A percentile compares a stretch with the other conserved stretches of the same genome.
Conservation (phyloP, 30 jellyfish, hydroid and myxozoan genomes). For the Chrysaora quinquecirrha region DNA sequence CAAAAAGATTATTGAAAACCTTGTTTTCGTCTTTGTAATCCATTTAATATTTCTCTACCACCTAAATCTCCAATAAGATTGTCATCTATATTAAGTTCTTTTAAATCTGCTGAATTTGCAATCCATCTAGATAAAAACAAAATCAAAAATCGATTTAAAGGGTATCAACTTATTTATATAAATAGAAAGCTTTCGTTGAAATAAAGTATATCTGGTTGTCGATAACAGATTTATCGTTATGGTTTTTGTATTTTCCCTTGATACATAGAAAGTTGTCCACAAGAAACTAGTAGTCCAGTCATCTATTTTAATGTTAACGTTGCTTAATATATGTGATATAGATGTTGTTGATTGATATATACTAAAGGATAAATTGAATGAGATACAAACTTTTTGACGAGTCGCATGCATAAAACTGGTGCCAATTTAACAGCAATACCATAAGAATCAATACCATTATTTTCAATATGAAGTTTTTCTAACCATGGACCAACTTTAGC, state of each 20-base stretch:
- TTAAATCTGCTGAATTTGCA: slow-evolving; percentile 64
- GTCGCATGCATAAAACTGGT: slow-evolving; percentile 75
- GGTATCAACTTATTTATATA: no score
- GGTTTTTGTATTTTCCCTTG: no score
- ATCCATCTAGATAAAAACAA: slow-evolving; percentile 84
- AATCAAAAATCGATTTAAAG: no score
- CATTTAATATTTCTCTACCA: slow-evolving; percentile 76
- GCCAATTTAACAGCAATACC: slow-evolving; percentile 57
- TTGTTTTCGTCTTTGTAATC: slow-evolving; percentile 65
- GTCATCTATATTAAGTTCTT: slow-evolving; percentile 74
- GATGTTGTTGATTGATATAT: no score
- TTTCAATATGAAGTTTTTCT: slow-evolving; percentile 55
- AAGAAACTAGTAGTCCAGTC: no score
- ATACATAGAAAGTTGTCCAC: no score
- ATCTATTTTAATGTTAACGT: no score
- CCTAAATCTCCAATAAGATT: slow-evolving; percentile 82
- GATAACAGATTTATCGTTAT: no score
- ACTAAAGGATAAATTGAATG: no score
- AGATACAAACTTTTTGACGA: slow-evolving; percentile 61
- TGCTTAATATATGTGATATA: no score
- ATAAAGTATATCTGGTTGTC: no score
- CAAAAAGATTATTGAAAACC: slow-evolving; percentile 31
- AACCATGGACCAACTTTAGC: slow-evolving; percentile 93
- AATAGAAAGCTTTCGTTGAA: no score
- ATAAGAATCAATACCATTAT: slow-evolving; percentile 77